Conservation (phyloP, 2,113 vertebrate species). For the Corythornis vintsioides region DNA sequence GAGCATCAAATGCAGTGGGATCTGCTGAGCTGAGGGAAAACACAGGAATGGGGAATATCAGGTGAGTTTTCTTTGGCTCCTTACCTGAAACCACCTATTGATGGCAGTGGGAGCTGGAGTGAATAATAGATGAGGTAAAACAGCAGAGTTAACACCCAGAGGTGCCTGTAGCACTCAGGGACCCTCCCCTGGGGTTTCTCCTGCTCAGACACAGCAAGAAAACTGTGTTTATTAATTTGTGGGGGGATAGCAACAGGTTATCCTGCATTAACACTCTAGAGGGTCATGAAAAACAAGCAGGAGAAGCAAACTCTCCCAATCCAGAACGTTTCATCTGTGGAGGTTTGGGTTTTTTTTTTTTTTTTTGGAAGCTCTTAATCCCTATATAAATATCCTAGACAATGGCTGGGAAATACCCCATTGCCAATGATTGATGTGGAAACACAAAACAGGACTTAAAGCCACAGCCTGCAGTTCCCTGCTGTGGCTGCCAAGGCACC, state of each 20-base stretch:
- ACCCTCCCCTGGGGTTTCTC: neutral
- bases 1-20: neutral
- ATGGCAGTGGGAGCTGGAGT: neutral
- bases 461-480: neutral
- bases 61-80: neutral
- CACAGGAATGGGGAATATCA: neutral
- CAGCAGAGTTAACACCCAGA: neutral
- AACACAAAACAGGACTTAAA: neutral
- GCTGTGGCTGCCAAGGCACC: neutral
- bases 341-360: neutral
- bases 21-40: neutral
- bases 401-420: neutral
- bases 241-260: neutral
- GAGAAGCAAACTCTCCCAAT: neutral
- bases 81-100: neutral
- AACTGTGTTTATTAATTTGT: neutral
- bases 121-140: neutral
- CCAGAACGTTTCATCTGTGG: neutral
- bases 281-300: conserved; percentile 11
- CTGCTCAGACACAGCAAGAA: neutral
- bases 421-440: neutral
- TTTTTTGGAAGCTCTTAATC: neutral
- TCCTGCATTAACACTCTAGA: neutral
- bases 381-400: neutral
- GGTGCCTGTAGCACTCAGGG: too few relatives aligned